Evolutionary conservation across 2,888 invertebrate species (phyloP).

Genomic region (Nudaria mundana): DNA sequence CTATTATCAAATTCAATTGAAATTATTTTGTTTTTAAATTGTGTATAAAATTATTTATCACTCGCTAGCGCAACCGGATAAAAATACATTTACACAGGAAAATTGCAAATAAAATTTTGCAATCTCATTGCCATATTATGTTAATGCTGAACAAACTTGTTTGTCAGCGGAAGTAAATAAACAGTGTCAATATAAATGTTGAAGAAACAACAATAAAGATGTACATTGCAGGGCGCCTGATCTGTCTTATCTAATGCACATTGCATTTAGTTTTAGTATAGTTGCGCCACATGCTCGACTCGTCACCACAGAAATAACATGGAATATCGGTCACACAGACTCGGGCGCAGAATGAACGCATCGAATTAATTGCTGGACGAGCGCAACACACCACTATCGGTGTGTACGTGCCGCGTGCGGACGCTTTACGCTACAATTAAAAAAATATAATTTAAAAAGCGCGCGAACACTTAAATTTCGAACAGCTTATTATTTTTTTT

Average conservation of each 20-base stretch:
- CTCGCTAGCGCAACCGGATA: no score
- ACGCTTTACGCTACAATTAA: slow-evolving; percentile 60
- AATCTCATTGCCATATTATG: slow-evolving; percentile 3
- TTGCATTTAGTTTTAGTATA: slow-evolving; percentile 73
- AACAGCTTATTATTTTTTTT: slow-evolving; percentile 6
- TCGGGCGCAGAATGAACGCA: slow-evolving; percentile 61
- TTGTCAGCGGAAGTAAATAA: slow-evolving; percentile 9
- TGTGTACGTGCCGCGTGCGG: slow-evolving; percentile 66
- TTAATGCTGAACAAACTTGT: slow-evolving; percentile 3
- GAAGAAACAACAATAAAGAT: slow-evolving; percentile 29
- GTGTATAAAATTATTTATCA: no score
- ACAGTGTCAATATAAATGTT: slow-evolving; percentile 23
- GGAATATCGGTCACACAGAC: slow-evolving; percentile 78
- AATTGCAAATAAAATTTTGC: slow-evolving; percentile 4
- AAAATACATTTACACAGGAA: no score
- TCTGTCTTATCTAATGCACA: slow-evolving; percentile 70
- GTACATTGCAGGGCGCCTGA: slow-evolving; percentile 40
- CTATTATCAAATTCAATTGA: no score
- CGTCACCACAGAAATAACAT: slow-evolving; percentile 73
- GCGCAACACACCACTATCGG: slow-evolving; percentile 67
- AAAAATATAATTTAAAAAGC: slow-evolving; percentile 49
- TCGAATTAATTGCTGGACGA: slow-evolving; percentile 68
- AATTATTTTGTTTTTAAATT: no score
- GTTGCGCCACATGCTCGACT: slow-evolving; percentile 67
- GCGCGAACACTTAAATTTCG: slow-evolving; percentile 46